Evolutionary conservation across 2,888 invertebrate species (phyloP), one percentile per base, ranked within the genome.

Genomic region (Holacanthella duospinosa): DNA sequence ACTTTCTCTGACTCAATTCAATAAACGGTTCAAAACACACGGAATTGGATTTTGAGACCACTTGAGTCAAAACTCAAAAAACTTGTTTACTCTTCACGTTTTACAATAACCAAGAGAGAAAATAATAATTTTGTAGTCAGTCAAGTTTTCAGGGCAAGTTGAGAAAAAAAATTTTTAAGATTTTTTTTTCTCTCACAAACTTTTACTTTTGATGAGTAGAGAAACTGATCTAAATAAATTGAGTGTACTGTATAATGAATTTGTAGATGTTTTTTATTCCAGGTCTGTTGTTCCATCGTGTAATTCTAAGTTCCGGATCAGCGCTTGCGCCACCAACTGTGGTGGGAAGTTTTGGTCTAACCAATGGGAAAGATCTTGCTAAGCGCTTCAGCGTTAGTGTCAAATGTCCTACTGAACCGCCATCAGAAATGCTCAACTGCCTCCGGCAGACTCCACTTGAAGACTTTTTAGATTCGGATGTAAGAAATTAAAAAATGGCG

Each of bases 221-320:
- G n/a, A n/a, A n/a, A n/a, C n/a, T n/a, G n/a, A n/a, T n/a, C n/a
- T n/a, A n/a, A n/a, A n/a, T n/a, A n/a, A n/a, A n/a, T n/a, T n/a
- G n/a, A n/a, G n/a, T n/a, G n/a, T n/a, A n/a, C n/a, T n/a, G n/a
- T n/a, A n/a, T n/a, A n/a, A n/a, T n/a, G n/a, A n/a, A n/a, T n/a
- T n/a, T n/a, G n/a, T n/a, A n/a, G n/a, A n/a, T n/a, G n/a, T n/a
- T 12, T 55, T 27, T 60, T 54, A 54, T 62, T 62, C 27, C 64
- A 69, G 71, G 68, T 58, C 61, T 66, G 60, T 79, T 89, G 62
- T 85, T 88, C 75, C 84, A 85, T 44, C 82, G 88, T 56, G 86
- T 86, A 66, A 81, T 88, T 61, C 79, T 89, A 71, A 81, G 88
- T 73, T 88, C 88, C 74, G 89, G 90, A 1, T 87, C 88, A 1